Evolutionary conservation across 2,797 vertebrate genomes (phyloP), one percentile per base, ranked within the genome.

Genomic region (Calcarius lapponicus): DNA sequence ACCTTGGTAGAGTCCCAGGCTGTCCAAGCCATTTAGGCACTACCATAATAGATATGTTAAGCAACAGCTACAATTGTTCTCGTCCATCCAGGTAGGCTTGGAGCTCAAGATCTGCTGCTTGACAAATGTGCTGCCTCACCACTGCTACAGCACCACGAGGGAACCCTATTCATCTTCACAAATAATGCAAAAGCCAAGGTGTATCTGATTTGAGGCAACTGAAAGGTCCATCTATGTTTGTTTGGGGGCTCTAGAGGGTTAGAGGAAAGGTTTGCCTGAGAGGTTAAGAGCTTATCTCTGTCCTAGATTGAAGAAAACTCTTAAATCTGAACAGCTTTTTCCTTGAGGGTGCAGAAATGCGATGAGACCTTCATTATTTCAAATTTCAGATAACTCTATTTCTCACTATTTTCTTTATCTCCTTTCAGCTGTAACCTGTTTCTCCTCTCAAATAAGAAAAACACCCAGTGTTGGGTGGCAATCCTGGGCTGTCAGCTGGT

Each of bases 181-280:
- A 91, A 89, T 26, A 82, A 48, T 53, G 42, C 28, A 88, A 89
- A 95, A 73, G 16, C 16, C 21, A 62, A 88, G 53, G 60, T 6
- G 6, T 51, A 87, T 89, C 64, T 73, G 66, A 88, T 92, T 73
- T 78, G 43, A 91, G 20, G 67, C 48, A 90, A 31, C 24, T 92
- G 86, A 96, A 95, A 92, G 78, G 92, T 87, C 78, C 26, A 88
- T 94, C 88, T 95, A 32, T 93, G 90, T 90, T 97, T 92, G 69
- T 96, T 79, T 95, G 38, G 36, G n/a, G 29, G n/a, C 78, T 92
- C 80, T 45, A 47, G 88, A 73, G 40, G 64, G 15, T 73, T 70
- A 76, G 56, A 24, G 53, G 32, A 86, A 95, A 86, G 51, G 73
- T 87, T 94, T 3, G 3, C 25, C 53, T 67, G 71, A 26, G 66